phyloP scores from a whole-genome alignment of 2,113 vertebrate genomes.

The Eudyptes chrysolophus region DNA sequence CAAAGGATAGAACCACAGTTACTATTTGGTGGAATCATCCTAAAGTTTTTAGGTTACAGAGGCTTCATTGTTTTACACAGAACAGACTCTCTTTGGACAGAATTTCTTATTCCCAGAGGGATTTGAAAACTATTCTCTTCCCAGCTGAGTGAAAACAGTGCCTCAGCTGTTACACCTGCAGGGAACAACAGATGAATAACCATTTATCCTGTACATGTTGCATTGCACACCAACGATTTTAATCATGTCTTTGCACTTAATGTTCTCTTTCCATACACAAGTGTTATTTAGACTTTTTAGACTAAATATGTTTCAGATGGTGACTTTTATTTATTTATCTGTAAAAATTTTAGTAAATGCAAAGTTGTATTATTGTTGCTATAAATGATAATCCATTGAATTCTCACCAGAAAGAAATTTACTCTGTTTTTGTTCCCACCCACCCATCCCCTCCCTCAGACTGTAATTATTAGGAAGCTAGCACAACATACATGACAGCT shows the following conservation, averaged over 20 bases:
- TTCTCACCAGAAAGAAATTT: neutral
- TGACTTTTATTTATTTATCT: neutral
- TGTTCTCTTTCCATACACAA: neutral
- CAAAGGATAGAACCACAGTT: neutral
- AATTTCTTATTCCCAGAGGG: neutral
- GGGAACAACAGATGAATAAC: neutral
- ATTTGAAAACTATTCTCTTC: neutral
- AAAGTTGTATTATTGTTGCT: neutral
- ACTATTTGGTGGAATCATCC: neutral
- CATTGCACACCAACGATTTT: neutral
- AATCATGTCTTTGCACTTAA: neutral
- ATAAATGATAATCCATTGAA: neutral
- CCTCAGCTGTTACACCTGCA: neutral
- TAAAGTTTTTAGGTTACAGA: neutral
- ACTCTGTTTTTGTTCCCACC: neutral
- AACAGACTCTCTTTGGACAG: neutral
- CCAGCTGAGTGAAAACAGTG: neutral
- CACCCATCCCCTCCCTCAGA: neutral
- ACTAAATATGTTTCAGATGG: neutral
- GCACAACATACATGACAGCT: neutral
- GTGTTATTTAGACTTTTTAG: neutral
- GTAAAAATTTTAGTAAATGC: neutral
- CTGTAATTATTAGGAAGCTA: neutral
- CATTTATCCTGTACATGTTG: neutral
- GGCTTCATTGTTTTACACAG: neutral